These are phyloP conservation scores for Teleogryllus occipitalis DNA, from an alignment of 1,140 invertebrate genomes.

Conservation along the genomic window DNA sequence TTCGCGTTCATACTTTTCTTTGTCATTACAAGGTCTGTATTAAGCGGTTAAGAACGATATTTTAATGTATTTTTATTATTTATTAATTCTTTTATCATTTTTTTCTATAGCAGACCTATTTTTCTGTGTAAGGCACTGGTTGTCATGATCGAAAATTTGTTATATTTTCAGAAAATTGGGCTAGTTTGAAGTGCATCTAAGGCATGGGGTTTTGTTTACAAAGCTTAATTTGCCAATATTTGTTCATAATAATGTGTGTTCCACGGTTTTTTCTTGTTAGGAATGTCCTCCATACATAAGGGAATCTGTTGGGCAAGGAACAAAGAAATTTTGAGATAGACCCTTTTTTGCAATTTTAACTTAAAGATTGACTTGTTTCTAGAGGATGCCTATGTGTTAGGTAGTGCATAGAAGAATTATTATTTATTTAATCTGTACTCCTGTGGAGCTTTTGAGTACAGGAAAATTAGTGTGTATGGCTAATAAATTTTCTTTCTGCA, in stretches of 20 bases:
- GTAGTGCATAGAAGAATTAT: no score
- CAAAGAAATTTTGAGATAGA: conserved; percentile 49
- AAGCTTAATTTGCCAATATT: conserved; percentile 9
- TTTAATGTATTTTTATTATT: no score
- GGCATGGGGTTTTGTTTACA: conserved; percentile 23
- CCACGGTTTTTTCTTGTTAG: conserved; percentile 27
- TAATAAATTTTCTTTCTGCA: no score
- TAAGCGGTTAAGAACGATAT: no score
- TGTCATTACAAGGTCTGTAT: no score
- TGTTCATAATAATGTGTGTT: conserved; percentile 27
- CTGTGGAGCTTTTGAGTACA: no score
- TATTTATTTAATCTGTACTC: no score
- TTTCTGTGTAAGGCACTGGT: not conserved
- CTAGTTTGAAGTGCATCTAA: not conserved
- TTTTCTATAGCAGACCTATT: no score
- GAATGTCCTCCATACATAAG: conserved; percentile 17
- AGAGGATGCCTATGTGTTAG: not conserved
- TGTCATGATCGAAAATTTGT: not conserved
- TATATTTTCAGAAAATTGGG: conserved; percentile 7
- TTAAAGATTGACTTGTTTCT: conserved; percentile 41
- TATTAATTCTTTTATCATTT: no score
- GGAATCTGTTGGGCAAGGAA: conserved; percentile 31
- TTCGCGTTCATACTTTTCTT: no score
- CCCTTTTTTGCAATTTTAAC: conserved; percentile 66
- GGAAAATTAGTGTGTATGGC: no score